Evolutionary conservation across 2,888 invertebrate species (phyloP), one percentile per base, ranked within the genome.

Genomic region (Xestobium rufovillosum): DNA sequence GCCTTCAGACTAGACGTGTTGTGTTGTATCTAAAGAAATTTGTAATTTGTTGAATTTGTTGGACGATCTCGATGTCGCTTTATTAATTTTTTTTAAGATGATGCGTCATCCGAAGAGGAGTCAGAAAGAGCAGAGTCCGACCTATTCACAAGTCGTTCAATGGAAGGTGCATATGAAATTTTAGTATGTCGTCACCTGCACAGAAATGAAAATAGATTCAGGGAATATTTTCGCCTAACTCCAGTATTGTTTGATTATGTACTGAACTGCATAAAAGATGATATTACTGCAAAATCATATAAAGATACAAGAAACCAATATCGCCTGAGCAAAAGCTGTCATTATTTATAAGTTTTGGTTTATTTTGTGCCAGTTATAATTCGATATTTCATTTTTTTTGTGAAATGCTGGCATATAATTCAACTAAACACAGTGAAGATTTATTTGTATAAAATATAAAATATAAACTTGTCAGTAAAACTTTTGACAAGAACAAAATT

Each of bases 271-370:
- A 44, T 44, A 40, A 38, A 44, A 38, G 42, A 42, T 14, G 39
- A 46, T 46, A 25, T 46, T 44, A 23, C 27, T 36, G 32, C 34
- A 36, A 46, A 19, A 40, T 40, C 40, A 44, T 36, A 26, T 29
- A 46, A 46, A 32, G 44, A 31, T 31, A 36, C 32, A 16, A 33
- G 37, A 44, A 44, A 25, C 44, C 46, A 38, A 34, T 46, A 34
- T 31, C 42, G 28, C 42, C 44, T 34, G 42, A 46, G 40, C 44
- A 46, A 36, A 39, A 39, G 23, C 34, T 34, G 10, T 34, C 14
- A 26, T 3, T 29, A 31, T 35, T 35, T 35, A 11, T 29, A 31
- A 29, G 29, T 11, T n/a, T n/a, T n/a, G n/a, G n/a, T n/a, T n/a
- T n/a, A n/a, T n/a, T n/a, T n/a, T n/a, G n/a, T n/a, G n/a, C n/a